These are phyloP conservation scores for Artibeus lituratus DNA, from an alignment of 2,797 vertebrate species.

Conservation along the genomic window DNA sequence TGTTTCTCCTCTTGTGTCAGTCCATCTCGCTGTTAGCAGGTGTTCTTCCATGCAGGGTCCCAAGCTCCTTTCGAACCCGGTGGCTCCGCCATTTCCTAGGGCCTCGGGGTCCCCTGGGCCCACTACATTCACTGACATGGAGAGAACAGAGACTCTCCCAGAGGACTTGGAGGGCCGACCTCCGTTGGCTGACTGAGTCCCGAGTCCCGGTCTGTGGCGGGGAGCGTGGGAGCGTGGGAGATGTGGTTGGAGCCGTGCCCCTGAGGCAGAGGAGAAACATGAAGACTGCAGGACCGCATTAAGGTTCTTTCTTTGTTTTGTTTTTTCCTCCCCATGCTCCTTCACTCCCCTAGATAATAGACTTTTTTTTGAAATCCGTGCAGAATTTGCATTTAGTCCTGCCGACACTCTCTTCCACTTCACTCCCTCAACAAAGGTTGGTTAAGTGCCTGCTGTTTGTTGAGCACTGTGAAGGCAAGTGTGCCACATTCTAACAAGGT, in stretches of 20 bases:
- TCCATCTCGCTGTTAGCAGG: background rate
- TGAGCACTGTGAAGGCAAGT: background rate
- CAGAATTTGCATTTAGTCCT: background rate
- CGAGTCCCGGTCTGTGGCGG: background rate
- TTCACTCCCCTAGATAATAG: background rate
- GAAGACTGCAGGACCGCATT: background rate
- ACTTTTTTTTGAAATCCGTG: background rate
- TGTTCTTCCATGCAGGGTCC: background rate
- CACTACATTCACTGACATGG: background rate
- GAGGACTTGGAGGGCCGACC: background rate
- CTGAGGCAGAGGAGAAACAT: background rate
- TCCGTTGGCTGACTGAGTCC: background rate
- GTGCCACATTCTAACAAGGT: background rate
- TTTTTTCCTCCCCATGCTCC: background rate
- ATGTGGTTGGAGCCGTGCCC: too few relatives aligned
- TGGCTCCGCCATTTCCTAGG: background rate
- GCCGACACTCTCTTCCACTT: background rate
- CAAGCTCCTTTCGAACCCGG: background rate
- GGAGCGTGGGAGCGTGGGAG: background rate
- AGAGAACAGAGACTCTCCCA: background rate
- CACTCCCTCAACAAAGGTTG: background rate
- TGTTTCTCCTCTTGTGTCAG: background rate
- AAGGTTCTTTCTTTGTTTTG: background rate
- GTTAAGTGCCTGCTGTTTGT: background rate
- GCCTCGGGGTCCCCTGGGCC: background rate